These are phyloP conservation scores for Helicorthomorpha holstii DNA, from an alignment of 1,140 invertebrate genomes.

Conservation along the genomic window DNA sequence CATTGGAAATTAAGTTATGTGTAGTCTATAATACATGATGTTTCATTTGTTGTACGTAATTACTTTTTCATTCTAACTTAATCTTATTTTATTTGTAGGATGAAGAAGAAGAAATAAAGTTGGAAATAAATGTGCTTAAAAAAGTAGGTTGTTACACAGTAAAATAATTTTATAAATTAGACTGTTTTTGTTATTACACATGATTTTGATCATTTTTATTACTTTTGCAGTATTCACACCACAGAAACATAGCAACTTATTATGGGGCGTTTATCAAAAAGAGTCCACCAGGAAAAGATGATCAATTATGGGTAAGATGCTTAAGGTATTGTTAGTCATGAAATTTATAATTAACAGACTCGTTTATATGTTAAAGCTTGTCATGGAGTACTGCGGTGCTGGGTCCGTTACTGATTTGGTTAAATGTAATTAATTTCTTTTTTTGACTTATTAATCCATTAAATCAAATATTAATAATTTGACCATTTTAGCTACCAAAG, in stretches of 20 bases:
- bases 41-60: too few relatives aligned
- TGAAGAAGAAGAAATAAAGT: conserved; percentile 99
- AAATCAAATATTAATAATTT: background rate
- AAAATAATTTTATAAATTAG: too few relatives aligned
- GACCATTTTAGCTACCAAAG: conserved; percentile 56
- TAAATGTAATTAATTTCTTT: conserved; percentile 44
- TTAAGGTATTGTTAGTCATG: background rate
- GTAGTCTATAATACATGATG: too few relatives aligned
- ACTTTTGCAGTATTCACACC: conserved; percentile 75
- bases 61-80: too few relatives aligned
- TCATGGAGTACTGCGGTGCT: conserved; percentile 99
- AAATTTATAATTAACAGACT: background rate
- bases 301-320: conserved; percentile 76
- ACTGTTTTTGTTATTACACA: too few relatives aligned
- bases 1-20: too few relatives aligned
- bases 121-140: conserved; percentile 98
- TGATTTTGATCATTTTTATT: too few relatives aligned
- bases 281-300: conserved; percentile 94
- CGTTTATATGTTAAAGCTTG: conserved; percentile 38
- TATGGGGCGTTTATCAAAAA: conserved; percentile 99
- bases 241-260: conserved; percentile 98
- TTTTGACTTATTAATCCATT: conserved; percentile 9
- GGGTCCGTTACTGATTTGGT: conserved; percentile 98
- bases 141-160: too few relatives aligned
- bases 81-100: conserved; percentile 42